Percentiles rank a stretch among this genome's conserved stretches.
These are phyloP conservation scores for Drosophila macrospina DNA, from an alignment of 2,888 invertebrate species.

Conservation along the genomic window DNA sequence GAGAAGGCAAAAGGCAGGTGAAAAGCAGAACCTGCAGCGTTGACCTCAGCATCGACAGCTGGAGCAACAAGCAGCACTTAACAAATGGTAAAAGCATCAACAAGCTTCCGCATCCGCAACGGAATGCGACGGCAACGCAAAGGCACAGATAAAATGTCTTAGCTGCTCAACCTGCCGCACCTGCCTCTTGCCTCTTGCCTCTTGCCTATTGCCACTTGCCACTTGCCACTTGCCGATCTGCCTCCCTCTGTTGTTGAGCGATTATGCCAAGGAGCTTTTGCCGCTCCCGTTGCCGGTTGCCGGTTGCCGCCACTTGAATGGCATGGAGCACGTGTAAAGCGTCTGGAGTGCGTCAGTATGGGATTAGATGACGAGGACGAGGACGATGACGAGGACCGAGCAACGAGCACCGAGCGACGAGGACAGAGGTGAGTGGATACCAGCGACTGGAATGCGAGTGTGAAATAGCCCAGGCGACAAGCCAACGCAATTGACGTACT, in stretches of 20 bases:
- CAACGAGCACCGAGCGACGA: conserved; percentile 8
- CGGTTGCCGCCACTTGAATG: conserved; percentile 72
- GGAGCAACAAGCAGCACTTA: conserved; percentile 82
- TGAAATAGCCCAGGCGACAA: conserved; percentile 65
- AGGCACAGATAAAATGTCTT: conserved; percentile 79
- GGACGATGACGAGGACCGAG: background rate
- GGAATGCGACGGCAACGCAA: conserved; percentile 70
- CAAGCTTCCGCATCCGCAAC: conserved; percentile 80
- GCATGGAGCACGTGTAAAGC: conserved; percentile 78
- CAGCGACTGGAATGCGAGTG: conserved; percentile 57
- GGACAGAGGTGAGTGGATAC: conserved; percentile 21
- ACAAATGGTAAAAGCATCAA: conserved; percentile 82
- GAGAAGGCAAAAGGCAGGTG: conserved; percentile 41
- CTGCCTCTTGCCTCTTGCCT: too few species aligned
- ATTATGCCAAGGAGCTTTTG: conserved; percentile 76
- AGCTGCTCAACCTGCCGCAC: conserved; percentile 43
- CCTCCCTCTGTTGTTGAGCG: conserved; percentile 63
- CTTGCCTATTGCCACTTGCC: conserved; percentile 11
- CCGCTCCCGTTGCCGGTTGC: conserved; percentile 36
- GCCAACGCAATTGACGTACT: conserved; percentile 43
- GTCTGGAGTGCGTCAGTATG: conserved; percentile 77
- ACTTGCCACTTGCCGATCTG: conserved; percentile 2
- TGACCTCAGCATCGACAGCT: conserved; percentile 81
- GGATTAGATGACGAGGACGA: conserved; percentile 62
- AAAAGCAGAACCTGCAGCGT: conserved; percentile 72